Evolutionary conservation across 2,888 invertebrate genomes (phyloP).

Genomic region (Teinopalpus imperialis): DNA sequence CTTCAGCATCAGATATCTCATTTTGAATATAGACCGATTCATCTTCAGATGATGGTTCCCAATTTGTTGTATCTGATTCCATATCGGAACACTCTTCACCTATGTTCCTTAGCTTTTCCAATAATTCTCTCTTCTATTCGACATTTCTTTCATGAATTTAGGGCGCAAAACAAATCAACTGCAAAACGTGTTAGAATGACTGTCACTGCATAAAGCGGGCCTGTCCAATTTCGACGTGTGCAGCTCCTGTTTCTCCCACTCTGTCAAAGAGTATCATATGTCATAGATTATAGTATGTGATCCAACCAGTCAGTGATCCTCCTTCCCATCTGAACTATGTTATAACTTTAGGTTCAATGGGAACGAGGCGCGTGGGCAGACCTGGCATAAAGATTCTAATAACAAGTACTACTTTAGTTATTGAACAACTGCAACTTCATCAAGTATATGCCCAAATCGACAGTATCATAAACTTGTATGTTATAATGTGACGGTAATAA

Average conservation of each 20-base stretch:
- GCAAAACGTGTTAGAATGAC: slow-evolving; percentile 1
- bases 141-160: slow-evolving; percentile 2
- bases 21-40: too few relatives aligned
- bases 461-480: neutral
- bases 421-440: too few relatives aligned
- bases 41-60: neutral
- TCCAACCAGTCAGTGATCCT: neutral
- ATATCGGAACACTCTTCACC: slow-evolving; percentile 4
- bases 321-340: neutral
- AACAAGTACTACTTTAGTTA: too few relatives aligned
- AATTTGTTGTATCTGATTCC: slow-evolving; percentile 3
- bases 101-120: slow-evolving; percentile 8
- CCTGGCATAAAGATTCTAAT: slow-evolving; percentile 2
- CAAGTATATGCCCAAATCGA: too few relatives aligned
- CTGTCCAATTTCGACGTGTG: neutral
- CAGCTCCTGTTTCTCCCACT: slow-evolving; percentile 1
- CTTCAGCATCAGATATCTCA: neutral
- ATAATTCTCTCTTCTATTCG: neutral
- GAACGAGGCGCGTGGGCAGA: slow-evolving; percentile 1
- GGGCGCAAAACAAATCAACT: neutral
- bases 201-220: slow-evolving; percentile 2
- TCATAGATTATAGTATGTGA: slow-evolving; percentile 2
- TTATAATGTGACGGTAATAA: neutral
- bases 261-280: neutral
- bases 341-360: neutral